Base-by-base conservation (phyloP, 2,888 invertebrate species). In the Melinaea menophilus region DNA sequence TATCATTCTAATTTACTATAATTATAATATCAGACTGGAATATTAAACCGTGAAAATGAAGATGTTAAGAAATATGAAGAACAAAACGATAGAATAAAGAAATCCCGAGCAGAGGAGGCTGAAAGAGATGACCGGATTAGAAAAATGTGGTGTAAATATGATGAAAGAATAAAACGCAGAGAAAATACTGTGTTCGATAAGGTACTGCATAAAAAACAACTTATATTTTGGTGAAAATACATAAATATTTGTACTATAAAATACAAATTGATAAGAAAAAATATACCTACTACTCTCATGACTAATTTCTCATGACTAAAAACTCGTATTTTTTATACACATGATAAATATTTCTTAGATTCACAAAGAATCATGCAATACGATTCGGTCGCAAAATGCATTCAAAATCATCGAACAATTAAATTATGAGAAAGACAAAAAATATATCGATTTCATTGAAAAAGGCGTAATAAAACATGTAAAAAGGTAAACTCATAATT, bases 361-460 rank as follows among this genome's bases (percentile, higher is more conserved):
- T 5, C 65, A 72, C 60, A 72, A 71, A 66, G 72, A 74, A 7
- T 75, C 66, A 46, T 67, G 70, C 37, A 62, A 77, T 41, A 66
- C 68, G 5, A 64, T 64, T 12, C 61, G 63, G 59, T 69, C 69
- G n/a, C 58, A 35, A 57, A 61, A 63, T 55, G 62, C 73, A 54
- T 80, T 73, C 64, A 71, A 80, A 66, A 62, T 70, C 5, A 62
- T 82, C 12, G 74, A 78, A 65, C 66, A 73, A 55, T 59, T 72
- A 31, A 72, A 80, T 59, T 67, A 74, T 7, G 68, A 76, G 46
- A 70, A 79, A 67, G 71, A 72, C 5, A 74, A 71, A 63, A 67
- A 66, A 47, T 80, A 78, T 56, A 73, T 82, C 2, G 73, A 75
- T 12, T 82, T 84, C 61, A 56, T 84, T 22, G 72, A 78, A 22